Percentiles rank a stretch among this genome's conserved stretches.
Conservation (phyloP, 2,888 invertebrate species). For the Campaea margaritaria region DNA sequence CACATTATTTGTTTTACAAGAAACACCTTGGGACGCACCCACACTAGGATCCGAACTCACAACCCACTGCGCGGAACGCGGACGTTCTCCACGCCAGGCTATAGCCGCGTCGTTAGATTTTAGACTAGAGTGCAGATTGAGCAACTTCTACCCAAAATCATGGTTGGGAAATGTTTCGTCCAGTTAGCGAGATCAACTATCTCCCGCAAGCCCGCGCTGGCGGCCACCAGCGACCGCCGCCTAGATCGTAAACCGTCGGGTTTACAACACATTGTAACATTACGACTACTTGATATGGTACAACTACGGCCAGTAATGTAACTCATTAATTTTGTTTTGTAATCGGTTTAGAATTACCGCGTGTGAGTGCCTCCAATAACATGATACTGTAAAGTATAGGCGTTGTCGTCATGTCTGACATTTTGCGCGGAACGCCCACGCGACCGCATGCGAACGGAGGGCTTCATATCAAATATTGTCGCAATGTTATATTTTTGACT, state of each 20-base stretch:
- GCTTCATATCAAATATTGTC: background rate
- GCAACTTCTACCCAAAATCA: slow-evolving; percentile 5
- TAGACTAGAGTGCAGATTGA: background rate
- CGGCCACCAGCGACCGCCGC: background rate
- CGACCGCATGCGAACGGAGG: background rate
- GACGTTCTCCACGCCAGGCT: too few species aligned
- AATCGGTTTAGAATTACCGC: slow-evolving; percentile 12
- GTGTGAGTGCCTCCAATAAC: background rate
- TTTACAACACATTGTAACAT: slow-evolving; percentile 6
- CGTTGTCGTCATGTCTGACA: background rate
- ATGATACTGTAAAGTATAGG: background rate
- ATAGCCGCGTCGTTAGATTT: background rate
- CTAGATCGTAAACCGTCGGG: slow-evolving; percentile 20
- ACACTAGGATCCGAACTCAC: too few species aligned
- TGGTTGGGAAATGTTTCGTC: slow-evolving; percentile 12
- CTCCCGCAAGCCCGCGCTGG: slow-evolving; percentile 7
- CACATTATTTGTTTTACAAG: too few species aligned
- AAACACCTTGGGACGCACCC: too few species aligned
- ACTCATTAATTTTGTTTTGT: slow-evolving; percentile 22
- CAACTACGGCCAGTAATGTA: slow-evolving; percentile 14
- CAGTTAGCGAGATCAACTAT: slow-evolving; percentile 29
- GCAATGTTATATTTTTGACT: background rate
- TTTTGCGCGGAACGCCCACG: background rate
- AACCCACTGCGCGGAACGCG: too few species aligned
- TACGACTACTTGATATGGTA: slow-evolving; percentile 8